These are phyloP conservation scores for Reinhardtius hippoglossoides DNA, from an alignment of 2,113 vertebrate species.

Conservation along the genomic window DNA sequence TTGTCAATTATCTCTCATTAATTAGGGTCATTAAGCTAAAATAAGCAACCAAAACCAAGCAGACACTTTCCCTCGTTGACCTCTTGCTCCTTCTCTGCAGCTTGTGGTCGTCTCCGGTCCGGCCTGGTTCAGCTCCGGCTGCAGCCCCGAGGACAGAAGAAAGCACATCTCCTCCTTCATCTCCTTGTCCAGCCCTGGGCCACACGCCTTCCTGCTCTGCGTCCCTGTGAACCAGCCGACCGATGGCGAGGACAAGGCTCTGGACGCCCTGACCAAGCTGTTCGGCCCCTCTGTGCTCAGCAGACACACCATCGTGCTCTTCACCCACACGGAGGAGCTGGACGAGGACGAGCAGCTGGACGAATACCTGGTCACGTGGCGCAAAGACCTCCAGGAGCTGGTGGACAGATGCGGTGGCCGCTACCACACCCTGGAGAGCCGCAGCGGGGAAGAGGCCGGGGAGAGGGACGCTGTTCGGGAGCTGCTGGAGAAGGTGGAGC, in stretches of 20 bases:
- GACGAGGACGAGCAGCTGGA: constrained; percentile 69
- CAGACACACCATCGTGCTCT: constrained; percentile 72
- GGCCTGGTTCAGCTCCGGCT: constrained; percentile 74
- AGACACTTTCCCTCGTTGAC: background rate
- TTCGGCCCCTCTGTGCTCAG: constrained; percentile 68
- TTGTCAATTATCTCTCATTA: too few species aligned
- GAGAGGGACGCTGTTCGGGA: constrained; percentile 55
- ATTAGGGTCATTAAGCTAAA: too few species aligned
- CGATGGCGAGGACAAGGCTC: constrained; percentile 63
- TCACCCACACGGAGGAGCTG: constrained; percentile 79
- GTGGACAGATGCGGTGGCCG: constrained; percentile 69
- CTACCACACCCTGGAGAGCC: constrained; percentile 72
- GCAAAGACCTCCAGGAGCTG: constrained; percentile 75
- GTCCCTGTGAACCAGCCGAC: constrained; percentile 71
- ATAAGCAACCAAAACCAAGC: too few species aligned
- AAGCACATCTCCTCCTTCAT: constrained; percentile 71
- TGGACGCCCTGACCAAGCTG: constrained; percentile 70
- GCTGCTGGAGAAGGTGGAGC: constrained; percentile 81
- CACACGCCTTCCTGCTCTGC: constrained; percentile 81
- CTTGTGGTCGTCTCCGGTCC: constrained; percentile 76
- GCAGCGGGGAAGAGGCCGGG: constrained; percentile 29
- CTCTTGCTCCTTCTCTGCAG: constrained; percentile 41
- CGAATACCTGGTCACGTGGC: constrained; percentile 71
- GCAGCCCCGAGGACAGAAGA: constrained; percentile 64
- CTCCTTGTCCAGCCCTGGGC: constrained; percentile 74